Conservation (phyloP, 2,797 vertebrate species). For the Rhinophrynus dorsalis region DNA sequence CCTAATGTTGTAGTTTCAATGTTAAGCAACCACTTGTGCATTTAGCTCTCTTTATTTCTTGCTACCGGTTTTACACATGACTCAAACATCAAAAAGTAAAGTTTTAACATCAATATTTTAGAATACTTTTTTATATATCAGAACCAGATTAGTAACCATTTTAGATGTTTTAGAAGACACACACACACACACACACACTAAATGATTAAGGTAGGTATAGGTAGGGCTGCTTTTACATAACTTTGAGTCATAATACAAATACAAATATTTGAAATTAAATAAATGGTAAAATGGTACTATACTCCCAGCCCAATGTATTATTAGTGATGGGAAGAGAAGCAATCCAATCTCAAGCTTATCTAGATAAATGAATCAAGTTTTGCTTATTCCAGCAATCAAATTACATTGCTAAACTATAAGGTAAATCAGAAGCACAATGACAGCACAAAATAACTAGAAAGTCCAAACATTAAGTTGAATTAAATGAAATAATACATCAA, state of each 20-base stretch:
- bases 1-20: no score
- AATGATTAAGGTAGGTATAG: constrained; percentile 9
- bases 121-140: no score
- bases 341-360: constrained; percentile 4
- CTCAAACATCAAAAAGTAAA: no score
- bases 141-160: no score
- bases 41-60: no score
- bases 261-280: constrained; percentile 2
- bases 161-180: no score
- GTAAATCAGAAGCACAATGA: constrained; percentile 32
- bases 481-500: constrained; percentile 40
- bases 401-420: constrained; percentile 1
- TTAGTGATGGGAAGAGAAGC: constrained; percentile 8
- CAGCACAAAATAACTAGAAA: constrained; percentile 29
- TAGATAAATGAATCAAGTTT: constrained; percentile 34
- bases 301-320: constrained; percentile 23
- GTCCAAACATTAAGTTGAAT: constrained; percentile 18
- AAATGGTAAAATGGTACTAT: constrained; percentile 30
- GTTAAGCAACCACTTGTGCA: no score
- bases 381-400: constrained; percentile 38
- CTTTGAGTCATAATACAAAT: constrained; percentile 30
- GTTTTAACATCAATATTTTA: no score
- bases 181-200: no score
- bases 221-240: background rate
- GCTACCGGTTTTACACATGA: no score